Base-by-base conservation (phyloP, 2,888 invertebrate species). In the Sesia apiformis region DNA sequence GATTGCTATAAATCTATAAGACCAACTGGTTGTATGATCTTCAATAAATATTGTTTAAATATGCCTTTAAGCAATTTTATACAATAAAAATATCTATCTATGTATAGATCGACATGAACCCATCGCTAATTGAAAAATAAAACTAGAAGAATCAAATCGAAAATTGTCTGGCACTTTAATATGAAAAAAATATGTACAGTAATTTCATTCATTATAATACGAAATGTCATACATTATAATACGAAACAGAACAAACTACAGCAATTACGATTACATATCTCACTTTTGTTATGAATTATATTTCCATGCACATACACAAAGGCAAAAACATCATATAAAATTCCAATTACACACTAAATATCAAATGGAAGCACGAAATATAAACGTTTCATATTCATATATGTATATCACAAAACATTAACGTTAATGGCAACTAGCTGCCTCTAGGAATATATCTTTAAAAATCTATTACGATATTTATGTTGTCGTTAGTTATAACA, bases 141-240 rank as follows among this genome's bases (percentile, higher is more conserved):
- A 46, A 46, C 3, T 38, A 58, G 58, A 57, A 55, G 56, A 58
- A 54, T 57, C 40, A 58, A 57, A 60, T 61, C 60, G 60, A 77
- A 76, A 54, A 76, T 73, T 46, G 46, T 84, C 78, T 84, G 86
- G 84, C 85, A 85, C 82, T 85, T 85, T 87, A 84, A 72, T 86
- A 64, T 61, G 78, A 70, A 78, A 72, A 8, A 46, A n/a, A 43
- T 4, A 43, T 7, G n/a, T 43, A 43, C 8, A 46, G 23, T 83
- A 85, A 84, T 74, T 82, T 84, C 81, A 85, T 58, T 70, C 64
- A 61, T 60, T 62, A 65, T 58, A 56, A 60, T 62, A 64, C 58
- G 58, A 46, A 46, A 46, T 23, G n/a, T 84, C 81, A 85, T 58
- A 69, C 64, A 61, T 60, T 62, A 65, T 58, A 56, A 60, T 62